Evolutionary conservation across 2,797 vertebrate species (phyloP).

Genomic region (Hozukius guyotensis): DNA sequence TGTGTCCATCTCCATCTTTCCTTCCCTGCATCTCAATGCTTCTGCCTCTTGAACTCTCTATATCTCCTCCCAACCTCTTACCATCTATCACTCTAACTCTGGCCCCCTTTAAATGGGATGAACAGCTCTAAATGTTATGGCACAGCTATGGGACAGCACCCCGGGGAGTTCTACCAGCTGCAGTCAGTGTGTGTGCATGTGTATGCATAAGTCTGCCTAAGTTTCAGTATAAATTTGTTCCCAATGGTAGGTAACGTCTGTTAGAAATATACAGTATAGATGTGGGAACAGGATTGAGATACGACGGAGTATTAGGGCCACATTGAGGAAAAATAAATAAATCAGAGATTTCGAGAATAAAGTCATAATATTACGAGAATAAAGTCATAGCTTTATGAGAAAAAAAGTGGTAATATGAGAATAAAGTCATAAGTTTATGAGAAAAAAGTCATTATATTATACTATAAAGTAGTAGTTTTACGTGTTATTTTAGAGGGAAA

Average conservation of each 20-base stretch:
- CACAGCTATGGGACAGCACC: conserved; percentile 45
- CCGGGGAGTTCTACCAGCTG: conserved; percentile 26
- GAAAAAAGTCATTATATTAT: too few relatives aligned
- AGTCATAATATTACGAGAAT: too few relatives aligned
- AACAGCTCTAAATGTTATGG: conserved; percentile 37
- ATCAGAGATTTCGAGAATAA: too few relatives aligned
- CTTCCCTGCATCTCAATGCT: background rate
- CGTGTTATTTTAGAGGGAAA: too few relatives aligned
- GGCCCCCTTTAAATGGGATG: conserved; percentile 42
- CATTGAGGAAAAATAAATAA: too few relatives aligned
- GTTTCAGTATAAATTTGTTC: conserved; percentile 3
- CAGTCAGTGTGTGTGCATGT: background rate
- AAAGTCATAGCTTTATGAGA: too few relatives aligned
- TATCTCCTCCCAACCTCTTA: conserved; percentile 16
- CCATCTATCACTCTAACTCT: conserved; percentile 31
- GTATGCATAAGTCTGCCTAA: background rate
- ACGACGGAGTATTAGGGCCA: too few relatives aligned
- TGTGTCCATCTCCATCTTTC: conserved; percentile 5
- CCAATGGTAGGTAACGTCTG: background rate
- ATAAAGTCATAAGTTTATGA: too few relatives aligned
- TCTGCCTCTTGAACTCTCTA: background rate
- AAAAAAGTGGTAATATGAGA: too few relatives aligned
- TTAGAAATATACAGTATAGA: conserved; percentile 6
- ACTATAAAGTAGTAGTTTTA: too few relatives aligned
- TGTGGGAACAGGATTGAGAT: background rate